phyloP scores from a whole-genome alignment of 2,797 vertebrate species.

The Hypotaenidia philippensis region DNA sequence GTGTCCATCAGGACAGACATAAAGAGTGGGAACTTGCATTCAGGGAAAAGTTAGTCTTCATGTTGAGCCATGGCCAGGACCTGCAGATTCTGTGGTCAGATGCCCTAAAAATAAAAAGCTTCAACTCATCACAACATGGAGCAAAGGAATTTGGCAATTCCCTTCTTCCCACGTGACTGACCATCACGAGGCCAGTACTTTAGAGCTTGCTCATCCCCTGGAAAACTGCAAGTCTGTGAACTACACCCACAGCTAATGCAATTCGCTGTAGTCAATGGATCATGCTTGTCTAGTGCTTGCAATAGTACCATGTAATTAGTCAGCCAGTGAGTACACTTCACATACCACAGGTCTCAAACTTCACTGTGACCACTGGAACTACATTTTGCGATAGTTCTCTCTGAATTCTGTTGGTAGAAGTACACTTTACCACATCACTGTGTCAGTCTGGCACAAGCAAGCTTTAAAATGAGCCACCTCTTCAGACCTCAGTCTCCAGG shows the following conservation, averaged over 20 bases:
- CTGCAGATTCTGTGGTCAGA: background rate
- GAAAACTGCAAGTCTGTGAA: constrained; percentile 15
- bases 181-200: background rate
- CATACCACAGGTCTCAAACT: background rate
- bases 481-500: background rate
- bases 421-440: background rate
- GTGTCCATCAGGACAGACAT: background rate
- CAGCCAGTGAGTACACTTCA: background rate
- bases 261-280: background rate
- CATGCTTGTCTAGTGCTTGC: background rate
- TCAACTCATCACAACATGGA: background rate
- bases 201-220: constrained; percentile 10
- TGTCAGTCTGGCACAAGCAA: background rate
- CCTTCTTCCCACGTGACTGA: background rate
- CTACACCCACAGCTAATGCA: background rate
- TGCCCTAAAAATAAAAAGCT: background rate
- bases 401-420: background rate
- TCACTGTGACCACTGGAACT: background rate
- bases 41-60: background rate
- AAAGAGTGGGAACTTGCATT: background rate
- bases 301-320: background rate
- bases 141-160: background rate
- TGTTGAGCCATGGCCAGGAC: background rate
- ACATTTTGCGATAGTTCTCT: background rate
- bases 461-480: background rate